phyloP scores from a whole-genome alignment of 2,113 vertebrate species.

The Murina feae region DNA sequence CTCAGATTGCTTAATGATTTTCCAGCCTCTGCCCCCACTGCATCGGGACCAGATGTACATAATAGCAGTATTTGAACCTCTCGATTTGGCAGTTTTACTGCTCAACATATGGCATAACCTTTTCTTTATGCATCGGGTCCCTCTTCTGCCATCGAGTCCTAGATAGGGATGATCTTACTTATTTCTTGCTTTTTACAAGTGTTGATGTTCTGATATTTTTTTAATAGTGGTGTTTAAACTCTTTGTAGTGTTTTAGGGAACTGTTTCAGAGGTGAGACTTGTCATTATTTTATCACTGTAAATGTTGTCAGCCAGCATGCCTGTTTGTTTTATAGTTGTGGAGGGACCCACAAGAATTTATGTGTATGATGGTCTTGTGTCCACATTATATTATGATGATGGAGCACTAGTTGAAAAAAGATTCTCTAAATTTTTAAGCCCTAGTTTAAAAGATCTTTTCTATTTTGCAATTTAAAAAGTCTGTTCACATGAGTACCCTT shows the following conservation, averaged over 20 bases:
- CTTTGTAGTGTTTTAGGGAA: background rate
- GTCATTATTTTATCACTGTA: slow-evolving; percentile 3
- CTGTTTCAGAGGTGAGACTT: background rate
- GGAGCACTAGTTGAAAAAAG: background rate
- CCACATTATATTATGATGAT: background rate
- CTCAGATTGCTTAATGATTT: slow-evolving; percentile 85
- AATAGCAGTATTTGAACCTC: slow-evolving; percentile 32
- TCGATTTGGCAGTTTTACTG: slow-evolving; percentile 21
- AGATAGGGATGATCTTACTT: slow-evolving; percentile 36
- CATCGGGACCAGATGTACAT: slow-evolving; percentile 71
- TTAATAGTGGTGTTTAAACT: background rate
- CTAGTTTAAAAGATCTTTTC: background rate
- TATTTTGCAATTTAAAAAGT: background rate
- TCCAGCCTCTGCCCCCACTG: background rate
- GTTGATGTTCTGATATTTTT: slow-evolving; percentile 22
- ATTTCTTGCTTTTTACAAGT: slow-evolving; percentile 32
- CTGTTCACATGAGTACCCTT: background rate
- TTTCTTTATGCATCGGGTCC: slow-evolving; percentile 51
- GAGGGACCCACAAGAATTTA: background rate
- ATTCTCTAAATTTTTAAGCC: background rate
- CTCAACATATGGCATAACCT: background rate
- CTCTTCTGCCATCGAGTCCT: slow-evolving; percentile 60
- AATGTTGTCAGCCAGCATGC: background rate
- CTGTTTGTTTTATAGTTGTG: background rate
- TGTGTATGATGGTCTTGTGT: background rate